Evolutionary conservation across 2,797 vertebrate genomes (phyloP), one percentile per base, ranked within the genome.

Genomic region (Lagorchestes hirsutus): DNA sequence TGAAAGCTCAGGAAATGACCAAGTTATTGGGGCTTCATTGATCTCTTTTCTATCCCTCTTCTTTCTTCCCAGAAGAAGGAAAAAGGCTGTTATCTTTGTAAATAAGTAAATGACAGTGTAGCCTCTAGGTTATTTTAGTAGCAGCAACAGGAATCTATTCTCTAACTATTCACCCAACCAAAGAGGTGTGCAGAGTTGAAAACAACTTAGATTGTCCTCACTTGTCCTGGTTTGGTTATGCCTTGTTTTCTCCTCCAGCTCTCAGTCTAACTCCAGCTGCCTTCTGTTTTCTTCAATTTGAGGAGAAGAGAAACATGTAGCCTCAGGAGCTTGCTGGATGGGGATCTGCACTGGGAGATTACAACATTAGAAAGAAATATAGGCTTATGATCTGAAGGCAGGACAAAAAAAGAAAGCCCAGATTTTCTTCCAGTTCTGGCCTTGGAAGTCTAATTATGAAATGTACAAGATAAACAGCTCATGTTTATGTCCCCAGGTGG

Each of bases 21-120:
- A 95, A 90, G 92, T 92, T 55, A n/a, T 50, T 92, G 57, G 93
- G 10, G 40, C 93, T 96, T 96, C 92, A 13, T n/a, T 40, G n/a
- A 74, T 74, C 14, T 40, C n/a, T 40, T 74, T 4, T n/a, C 9
- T n/a, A n/a, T 74, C 16, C 34, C 16, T 74, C n/a, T 3, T 67
- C 14, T 22, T 29, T 40, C 11, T 74, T 40, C 14, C 1, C 16
- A 40, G n/a, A 74, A 22, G 67, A 74, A 40, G 34, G 62, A 16
- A 74, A 4, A 74, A n/a, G 2, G 13, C 22, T 74, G 34, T 40
- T 22, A 67, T 0, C 11, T 14, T 67, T 67, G 59, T 67, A n/a
- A 67, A 67, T 1, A 3, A 14, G 22, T 34, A 5, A 34, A 62
- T 12, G 59, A 62, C 3, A 62, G 22, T 14, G 31, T 62, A 67